These are phyloP conservation scores for Amblyjoppa proteus DNA, from an alignment of 2,888 invertebrate species.

Conservation along the genomic window DNA sequence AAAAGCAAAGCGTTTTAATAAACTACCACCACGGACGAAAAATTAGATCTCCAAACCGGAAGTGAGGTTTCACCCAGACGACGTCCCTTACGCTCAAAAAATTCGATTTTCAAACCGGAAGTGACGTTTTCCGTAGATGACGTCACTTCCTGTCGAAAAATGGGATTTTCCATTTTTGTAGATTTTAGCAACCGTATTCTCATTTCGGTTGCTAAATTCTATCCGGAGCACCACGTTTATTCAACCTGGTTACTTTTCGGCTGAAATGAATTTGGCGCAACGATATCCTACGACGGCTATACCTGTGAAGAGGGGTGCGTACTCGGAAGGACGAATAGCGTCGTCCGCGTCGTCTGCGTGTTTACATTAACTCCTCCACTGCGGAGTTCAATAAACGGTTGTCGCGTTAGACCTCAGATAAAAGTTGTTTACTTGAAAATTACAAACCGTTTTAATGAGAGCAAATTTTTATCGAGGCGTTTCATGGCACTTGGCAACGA, in stretches of 20 bases:
- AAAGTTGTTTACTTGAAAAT: not conserved
- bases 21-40: not conserved
- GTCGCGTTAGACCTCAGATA: not conserved
- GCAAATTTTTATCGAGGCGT: not conserved
- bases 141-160: too few relatives aligned
- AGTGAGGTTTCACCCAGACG: not conserved
- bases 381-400: not conserved
- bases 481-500: not conserved
- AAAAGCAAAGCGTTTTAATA: not conserved
- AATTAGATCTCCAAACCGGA: not conserved
- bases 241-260: not conserved
- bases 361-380: conserved; percentile 33
- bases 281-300: not conserved
- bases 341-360: conserved; percentile 42
- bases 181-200: too few relatives aligned
- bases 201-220: not conserved
- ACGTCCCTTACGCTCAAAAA: too few relatives aligned
- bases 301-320: not conserved
- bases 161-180: not conserved
- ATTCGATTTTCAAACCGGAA: too few relatives aligned
- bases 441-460: not conserved
- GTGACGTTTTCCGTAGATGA: too few relatives aligned
- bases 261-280: not conserved
- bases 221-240: not conserved
- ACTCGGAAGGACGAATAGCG: not conserved